These are phyloP conservation scores for Stenotaenia linearis DNA, from an alignment of 2,888 invertebrate species.

Conservation along the genomic window DNA sequence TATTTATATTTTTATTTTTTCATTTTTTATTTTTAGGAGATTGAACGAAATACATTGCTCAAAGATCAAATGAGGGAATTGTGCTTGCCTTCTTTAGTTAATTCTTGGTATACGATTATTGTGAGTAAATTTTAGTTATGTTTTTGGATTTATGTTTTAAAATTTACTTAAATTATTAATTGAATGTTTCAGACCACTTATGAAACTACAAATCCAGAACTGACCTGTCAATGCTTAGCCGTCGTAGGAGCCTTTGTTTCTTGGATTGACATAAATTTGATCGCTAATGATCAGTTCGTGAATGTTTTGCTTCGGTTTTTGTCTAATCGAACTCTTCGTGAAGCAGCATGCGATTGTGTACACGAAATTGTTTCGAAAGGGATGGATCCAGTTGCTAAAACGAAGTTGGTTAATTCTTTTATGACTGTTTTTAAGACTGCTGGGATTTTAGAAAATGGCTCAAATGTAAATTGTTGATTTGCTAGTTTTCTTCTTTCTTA, in stretches of 20 bases:
- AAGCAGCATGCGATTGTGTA: conserved; percentile 54
- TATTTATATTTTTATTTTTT: too few species aligned
- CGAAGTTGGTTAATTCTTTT: conserved; percentile 52
- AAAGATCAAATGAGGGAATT: conserved; percentile 55
- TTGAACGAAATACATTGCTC: conserved; percentile 51
- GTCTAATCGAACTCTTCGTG: conserved; percentile 44
- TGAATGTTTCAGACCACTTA: conserved; percentile 47
- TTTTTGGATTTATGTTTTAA: background rate
- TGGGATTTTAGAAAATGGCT: conserved; percentile 45
- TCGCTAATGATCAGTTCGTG: conserved; percentile 55
- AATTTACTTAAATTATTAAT: background rate
- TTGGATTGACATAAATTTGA: conserved; percentile 56
- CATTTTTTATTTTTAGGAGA: conserved; percentile 45
- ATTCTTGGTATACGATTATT: conserved; percentile 54
- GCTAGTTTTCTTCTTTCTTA: too few species aligned
- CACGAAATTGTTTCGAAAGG: conserved; percentile 54
- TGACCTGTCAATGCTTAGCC: conserved; percentile 50
- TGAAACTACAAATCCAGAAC: conserved; percentile 46
- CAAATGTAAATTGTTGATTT: background rate
- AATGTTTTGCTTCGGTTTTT: conserved; percentile 50
- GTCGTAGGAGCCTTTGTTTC: conserved; percentile 54
- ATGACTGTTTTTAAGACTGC: conserved; percentile 47
- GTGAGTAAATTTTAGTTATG: conserved; percentile 45
- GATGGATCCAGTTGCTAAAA: conserved; percentile 55
- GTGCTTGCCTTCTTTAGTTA: conserved; percentile 52